phyloP scores from a whole-genome alignment of 2,888 invertebrate genomes.

The Disparrhopalites patrizii region DNA sequence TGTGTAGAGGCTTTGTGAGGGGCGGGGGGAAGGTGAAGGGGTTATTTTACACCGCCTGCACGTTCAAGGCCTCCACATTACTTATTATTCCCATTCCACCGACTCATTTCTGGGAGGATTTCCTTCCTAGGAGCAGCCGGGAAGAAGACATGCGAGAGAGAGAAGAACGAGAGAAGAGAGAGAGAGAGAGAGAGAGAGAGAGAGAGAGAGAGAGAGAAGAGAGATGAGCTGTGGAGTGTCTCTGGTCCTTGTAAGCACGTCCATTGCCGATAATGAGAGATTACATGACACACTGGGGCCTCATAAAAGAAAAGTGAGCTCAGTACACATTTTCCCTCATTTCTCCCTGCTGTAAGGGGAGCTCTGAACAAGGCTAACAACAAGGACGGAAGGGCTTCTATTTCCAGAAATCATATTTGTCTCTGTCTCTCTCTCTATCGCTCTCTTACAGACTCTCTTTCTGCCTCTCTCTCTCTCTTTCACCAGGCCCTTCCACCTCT shows the following conservation, averaged over 20 bases:
- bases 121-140: neutral
- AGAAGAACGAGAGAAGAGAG: neutral
- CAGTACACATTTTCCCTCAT: no score
- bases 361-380: slow-evolving; percentile 8
- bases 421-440: no score
- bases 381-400: slow-evolving; percentile 2
- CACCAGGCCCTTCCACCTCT: slow-evolving; percentile 20
- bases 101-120: neutral
- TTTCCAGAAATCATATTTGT: slow-evolving; percentile 14
- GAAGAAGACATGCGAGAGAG: neutral
- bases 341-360: neutral
- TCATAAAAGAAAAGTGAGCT: no score
- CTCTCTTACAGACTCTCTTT: no score
- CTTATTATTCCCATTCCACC: slow-evolving; percentile 8
- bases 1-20: no score
- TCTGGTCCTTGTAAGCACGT: slow-evolving; percentile 36
- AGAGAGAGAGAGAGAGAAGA: neutral
- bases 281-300: slow-evolving; percentile 46
- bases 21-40: no score
- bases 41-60: no score
- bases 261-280: slow-evolving; percentile 48
- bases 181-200: neutral
- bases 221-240: neutral
- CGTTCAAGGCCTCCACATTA: no score
- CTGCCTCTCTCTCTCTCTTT: no score